A percentile compares a stretch with the other conserved stretches of the same genome.
Conservation (phyloP, 2,113 vertebrate genomes). For the Marmota monax region DNA sequence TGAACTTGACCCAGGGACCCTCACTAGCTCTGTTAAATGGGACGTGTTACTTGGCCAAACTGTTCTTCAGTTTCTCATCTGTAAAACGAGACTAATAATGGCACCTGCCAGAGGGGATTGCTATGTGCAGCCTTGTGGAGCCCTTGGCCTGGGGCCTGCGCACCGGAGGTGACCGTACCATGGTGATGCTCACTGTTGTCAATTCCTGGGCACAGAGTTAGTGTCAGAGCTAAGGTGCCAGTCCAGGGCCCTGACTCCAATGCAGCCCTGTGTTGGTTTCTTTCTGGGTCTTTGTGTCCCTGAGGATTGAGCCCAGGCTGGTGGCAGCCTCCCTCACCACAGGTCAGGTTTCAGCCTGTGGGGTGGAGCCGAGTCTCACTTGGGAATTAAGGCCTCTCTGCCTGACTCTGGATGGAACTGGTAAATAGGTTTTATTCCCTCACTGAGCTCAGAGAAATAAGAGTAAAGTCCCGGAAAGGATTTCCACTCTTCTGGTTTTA, state of each 20-base stretch:
- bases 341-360: slow-evolving; percentile 66
- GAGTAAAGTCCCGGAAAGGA: slow-evolving; percentile 16
- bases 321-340: neutral
- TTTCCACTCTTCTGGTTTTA: slow-evolving; percentile 47
- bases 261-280: neutral
- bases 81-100: neutral
- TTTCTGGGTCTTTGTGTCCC: neutral
- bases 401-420: neutral
- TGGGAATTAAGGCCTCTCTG: slow-evolving; percentile 35
- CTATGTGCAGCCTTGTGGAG: neutral
- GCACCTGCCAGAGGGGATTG: neutral
- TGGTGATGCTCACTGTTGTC: neutral
- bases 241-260: neutral
- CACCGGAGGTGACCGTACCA: too few species aligned
- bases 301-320: neutral
- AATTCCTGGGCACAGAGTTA: neutral
- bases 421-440: slow-evolving; percentile 69
- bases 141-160: neutral
- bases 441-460: slow-evolving; percentile 59
- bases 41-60: neutral
- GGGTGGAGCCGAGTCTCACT: neutral
- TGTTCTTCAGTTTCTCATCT: neutral
- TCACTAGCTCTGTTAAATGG: neutral
- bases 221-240: neutral
- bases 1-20: neutral